Percentiles rank a stretch among this genome's conserved stretches.
Conservation (phyloP, 1,140 invertebrate genomes). For the Holotrichia oblita region DNA sequence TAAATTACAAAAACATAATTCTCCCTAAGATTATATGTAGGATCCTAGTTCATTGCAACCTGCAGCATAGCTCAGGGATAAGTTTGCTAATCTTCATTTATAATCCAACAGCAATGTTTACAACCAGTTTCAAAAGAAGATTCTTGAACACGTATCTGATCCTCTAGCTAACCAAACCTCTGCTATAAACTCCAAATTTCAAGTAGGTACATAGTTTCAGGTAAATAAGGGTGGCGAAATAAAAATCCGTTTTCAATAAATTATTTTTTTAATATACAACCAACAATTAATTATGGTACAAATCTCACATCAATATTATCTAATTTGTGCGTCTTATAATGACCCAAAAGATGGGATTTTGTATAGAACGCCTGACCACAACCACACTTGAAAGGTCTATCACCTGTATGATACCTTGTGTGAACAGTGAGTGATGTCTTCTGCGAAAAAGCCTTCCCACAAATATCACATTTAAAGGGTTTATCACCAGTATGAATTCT, state of each 20-base stretch:
- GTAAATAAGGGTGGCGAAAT: not conserved
- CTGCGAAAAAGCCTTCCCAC: constrained; percentile 77
- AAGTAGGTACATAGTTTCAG: too few species aligned
- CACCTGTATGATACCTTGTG: constrained; percentile 78
- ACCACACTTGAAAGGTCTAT: constrained; percentile 73
- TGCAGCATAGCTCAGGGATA: too few species aligned
- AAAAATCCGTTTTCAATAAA: not conserved
- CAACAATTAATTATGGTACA: constrained; percentile 13
- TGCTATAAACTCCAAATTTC: too few species aligned
- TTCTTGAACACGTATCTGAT: too few species aligned
- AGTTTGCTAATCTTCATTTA: too few species aligned
- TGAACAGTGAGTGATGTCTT: constrained; percentile 61
- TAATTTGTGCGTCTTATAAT: constrained; percentile 51
- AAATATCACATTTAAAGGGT: constrained; percentile 79
- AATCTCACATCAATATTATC: constrained; percentile 44
- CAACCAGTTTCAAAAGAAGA: too few species aligned
- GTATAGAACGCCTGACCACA: constrained; percentile 60
- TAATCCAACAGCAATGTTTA: too few species aligned
- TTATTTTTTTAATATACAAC: not conserved
- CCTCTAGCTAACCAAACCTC: too few species aligned
- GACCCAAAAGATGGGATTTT: constrained; percentile 51
- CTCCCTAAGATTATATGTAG: too few species aligned
- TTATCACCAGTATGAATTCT: constrained; percentile 77
- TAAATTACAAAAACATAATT: too few species aligned
- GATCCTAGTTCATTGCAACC: too few species aligned